Conservation (phyloP, 1,140 invertebrate species). For the Drosophila willistoni region DNA sequence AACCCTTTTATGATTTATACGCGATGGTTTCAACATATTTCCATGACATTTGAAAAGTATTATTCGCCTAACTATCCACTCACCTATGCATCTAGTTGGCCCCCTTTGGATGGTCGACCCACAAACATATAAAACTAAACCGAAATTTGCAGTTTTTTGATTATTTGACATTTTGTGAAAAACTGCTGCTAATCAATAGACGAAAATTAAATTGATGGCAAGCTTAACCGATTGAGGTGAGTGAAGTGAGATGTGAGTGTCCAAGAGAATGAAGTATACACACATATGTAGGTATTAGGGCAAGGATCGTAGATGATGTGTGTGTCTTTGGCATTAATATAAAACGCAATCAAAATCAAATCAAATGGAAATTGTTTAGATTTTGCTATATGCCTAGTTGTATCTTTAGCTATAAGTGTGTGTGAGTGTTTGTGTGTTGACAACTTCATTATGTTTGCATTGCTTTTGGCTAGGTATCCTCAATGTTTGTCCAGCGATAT, state of each 20-base stretch:
- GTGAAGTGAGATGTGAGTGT: too few relatives aligned
- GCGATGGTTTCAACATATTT: background rate
- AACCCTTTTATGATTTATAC: background rate
- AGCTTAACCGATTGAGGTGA: background rate
- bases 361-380: conserved; percentile 78
- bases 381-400: conserved; percentile 28
- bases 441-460: conserved; percentile 80
- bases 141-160: too few relatives aligned
- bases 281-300: background rate
- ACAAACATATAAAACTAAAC: too few relatives aligned
- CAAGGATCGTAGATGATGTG: conserved; percentile 11
- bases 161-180: background rate
- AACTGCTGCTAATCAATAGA: conserved; percentile 36
- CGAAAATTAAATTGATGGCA: conserved; percentile 3
- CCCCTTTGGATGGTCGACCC: too few relatives aligned
- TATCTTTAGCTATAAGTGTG: conserved; percentile 11
- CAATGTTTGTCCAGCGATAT: conserved; percentile 64
- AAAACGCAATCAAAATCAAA: conserved; percentile 79
- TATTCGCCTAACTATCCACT: too few relatives aligned
- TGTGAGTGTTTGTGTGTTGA: conserved; percentile 44
- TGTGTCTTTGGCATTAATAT: conserved; percentile 66
- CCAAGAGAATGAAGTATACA: background rate
- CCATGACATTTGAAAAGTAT: background rate
- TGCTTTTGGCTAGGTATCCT: conserved; percentile 46
- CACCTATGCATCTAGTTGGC: too few relatives aligned